These are phyloP conservation scores for Nymphalis c-album DNA, from an alignment of 2,888 invertebrate species.

Conservation along the genomic window DNA sequence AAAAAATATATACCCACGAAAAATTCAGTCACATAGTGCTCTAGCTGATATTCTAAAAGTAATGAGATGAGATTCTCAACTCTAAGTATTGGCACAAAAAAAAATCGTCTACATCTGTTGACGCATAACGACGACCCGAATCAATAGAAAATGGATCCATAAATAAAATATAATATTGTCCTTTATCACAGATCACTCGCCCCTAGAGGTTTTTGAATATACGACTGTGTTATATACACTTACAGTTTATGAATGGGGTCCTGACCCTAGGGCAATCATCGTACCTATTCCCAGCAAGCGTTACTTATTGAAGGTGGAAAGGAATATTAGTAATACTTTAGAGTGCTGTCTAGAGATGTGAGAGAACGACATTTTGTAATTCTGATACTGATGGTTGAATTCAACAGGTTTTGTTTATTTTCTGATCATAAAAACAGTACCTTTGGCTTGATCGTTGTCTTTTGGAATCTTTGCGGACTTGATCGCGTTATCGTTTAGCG, in stretches of 20 bases:
- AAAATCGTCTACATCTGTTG: conserved; percentile 2
- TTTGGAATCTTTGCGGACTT: too few relatives aligned
- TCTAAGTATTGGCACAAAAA: not conserved
- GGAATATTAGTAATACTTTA: conserved; percentile 2
- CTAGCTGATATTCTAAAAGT: not conserved
- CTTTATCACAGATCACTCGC: conserved; percentile 26
- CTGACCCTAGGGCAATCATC: conserved; percentile 11
- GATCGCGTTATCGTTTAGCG: too few relatives aligned
- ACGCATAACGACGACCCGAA: conserved; percentile 23
- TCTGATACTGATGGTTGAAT: too few relatives aligned
- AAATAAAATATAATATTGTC: conserved; percentile 35
- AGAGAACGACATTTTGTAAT: not conserved
- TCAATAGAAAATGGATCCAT: conserved; percentile 37
- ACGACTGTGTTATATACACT: not conserved
- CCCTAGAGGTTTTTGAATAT: conserved; percentile 24
- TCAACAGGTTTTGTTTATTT: too few relatives aligned
- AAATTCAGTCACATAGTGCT: not conserved
- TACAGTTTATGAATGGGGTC: conserved; percentile 7
- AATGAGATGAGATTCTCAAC: not conserved
- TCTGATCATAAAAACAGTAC: too few relatives aligned
- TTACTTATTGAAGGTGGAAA: conserved; percentile 5
- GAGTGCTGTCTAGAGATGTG: not conserved
- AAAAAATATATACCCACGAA: not conserved
- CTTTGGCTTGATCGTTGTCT: too few relatives aligned
- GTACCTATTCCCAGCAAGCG: not conserved